Evolutionary conservation across 2,888 invertebrate genomes (phyloP).

Genomic region (Seladonia tumulorum): DNA sequence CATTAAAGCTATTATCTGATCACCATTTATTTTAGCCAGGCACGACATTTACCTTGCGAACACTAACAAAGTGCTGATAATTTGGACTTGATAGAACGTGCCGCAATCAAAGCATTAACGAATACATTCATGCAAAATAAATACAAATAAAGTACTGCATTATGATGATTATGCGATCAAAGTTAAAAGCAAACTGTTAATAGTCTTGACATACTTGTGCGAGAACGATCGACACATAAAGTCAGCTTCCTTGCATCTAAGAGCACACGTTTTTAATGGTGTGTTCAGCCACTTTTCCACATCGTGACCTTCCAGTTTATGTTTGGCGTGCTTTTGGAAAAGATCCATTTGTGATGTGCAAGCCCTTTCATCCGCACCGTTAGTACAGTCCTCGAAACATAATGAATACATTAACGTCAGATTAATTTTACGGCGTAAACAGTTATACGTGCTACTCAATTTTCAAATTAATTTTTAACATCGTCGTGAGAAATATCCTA

Average conservation of each 20-base stretch:
- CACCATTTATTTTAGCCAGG: too few species aligned
- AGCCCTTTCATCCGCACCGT: slow-evolving; percentile 86
- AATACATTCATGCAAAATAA: too few species aligned
- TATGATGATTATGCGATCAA: background rate
- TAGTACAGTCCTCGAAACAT: slow-evolving; percentile 85
- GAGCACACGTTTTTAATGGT: slow-evolving; percentile 86
- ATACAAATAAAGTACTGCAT: background rate
- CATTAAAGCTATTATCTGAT: too few species aligned
- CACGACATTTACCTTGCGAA: too few species aligned
- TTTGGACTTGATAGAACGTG: too few species aligned
- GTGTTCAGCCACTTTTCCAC: slow-evolving; percentile 86
- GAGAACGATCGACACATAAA: slow-evolving; percentile 88
- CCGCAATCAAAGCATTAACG: too few species aligned
- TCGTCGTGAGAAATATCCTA: background rate
- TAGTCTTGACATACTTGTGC: slow-evolving; percentile 83
- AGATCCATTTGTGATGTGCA: slow-evolving; percentile 85
- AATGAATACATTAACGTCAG: background rate
- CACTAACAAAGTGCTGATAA: too few species aligned
- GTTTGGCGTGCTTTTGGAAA: slow-evolving; percentile 83
- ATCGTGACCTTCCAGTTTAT: slow-evolving; percentile 85
- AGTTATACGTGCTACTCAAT: background rate
- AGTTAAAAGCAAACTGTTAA: background rate
- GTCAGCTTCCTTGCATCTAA: slow-evolving; percentile 84
- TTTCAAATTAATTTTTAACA: background rate
- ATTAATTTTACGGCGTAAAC: background rate